These are phyloP conservation scores for Cynocephalus volans DNA, from an alignment of 2,113 vertebrate genomes.

Conservation along the genomic window DNA sequence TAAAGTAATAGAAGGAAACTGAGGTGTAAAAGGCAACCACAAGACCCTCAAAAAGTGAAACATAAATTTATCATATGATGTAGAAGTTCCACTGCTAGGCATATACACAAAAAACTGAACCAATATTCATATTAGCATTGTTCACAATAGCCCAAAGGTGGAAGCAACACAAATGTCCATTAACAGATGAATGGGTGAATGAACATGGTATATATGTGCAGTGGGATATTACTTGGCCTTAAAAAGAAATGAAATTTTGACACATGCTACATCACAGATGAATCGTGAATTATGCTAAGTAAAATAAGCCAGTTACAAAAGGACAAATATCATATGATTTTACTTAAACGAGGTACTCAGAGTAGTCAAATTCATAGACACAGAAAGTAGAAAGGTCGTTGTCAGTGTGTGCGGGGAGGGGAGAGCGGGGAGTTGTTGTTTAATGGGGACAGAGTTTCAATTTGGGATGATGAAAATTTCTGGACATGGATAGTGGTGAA, in stretches of 20 bases:
- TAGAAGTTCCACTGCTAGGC: neutral
- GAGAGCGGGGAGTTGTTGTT: neutral
- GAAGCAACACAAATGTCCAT: neutral
- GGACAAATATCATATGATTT: neutral
- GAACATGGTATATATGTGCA: neutral
- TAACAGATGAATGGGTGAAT: neutral
- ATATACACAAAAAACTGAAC: neutral
- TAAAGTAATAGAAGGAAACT: constrained; percentile 33
- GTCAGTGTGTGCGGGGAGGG: no score
- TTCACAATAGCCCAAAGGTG: neutral
- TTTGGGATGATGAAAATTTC: neutral
- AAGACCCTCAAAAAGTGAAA: neutral
- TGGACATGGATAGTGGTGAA: neutral
- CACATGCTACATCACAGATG: neutral
- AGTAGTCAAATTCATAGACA: neutral
- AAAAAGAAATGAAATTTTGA: neutral
- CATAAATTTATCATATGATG: neutral
- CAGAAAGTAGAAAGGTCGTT: neutral
- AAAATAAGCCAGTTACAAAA: neutral
- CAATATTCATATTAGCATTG: neutral
- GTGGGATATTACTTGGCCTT: neutral
- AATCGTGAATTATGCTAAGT: neutral
- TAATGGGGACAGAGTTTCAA: neutral
- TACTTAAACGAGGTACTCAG: neutral
- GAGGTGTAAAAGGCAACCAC: neutral